Conservation (phyloP, 2,113 vertebrate species). For the Spermophilus dauricus region DNA sequence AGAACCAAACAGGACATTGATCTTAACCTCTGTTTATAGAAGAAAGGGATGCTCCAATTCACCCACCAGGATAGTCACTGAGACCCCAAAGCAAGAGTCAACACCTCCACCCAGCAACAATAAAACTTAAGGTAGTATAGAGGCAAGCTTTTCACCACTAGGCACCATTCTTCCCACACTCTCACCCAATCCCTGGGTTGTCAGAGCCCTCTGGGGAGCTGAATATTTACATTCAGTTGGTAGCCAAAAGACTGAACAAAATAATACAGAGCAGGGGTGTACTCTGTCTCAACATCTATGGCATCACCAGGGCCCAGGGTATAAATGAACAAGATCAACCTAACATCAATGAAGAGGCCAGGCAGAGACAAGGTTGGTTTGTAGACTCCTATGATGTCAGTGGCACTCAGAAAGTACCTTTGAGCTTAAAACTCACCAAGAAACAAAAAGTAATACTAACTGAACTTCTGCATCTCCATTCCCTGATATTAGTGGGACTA, state of each 20-base stretch:
- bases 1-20: not conserved
- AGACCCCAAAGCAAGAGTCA: not conserved
- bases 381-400: not conserved
- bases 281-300: not conserved
- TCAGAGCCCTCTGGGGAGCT: not conserved
- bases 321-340: not conserved
- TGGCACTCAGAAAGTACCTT: not conserved
- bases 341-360: not conserved
- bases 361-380: not conserved
- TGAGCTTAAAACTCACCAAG: not conserved
- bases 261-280: not conserved
- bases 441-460: not conserved
- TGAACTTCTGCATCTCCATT: not conserved
- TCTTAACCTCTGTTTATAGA: not conserved
- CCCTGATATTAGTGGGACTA: too few species aligned
- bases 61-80: not conserved
- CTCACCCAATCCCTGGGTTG: not conserved
- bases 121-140: not conserved
- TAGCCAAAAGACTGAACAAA: not conserved
- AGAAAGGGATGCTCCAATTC: not conserved
- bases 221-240: not conserved
- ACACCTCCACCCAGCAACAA: not conserved
- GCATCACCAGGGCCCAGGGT: not conserved
- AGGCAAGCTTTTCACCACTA: not conserved
- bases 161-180: too few species aligned